phyloP scores from a whole-genome alignment of 23 tunicate species.

The Ascidia mentula region DNA sequence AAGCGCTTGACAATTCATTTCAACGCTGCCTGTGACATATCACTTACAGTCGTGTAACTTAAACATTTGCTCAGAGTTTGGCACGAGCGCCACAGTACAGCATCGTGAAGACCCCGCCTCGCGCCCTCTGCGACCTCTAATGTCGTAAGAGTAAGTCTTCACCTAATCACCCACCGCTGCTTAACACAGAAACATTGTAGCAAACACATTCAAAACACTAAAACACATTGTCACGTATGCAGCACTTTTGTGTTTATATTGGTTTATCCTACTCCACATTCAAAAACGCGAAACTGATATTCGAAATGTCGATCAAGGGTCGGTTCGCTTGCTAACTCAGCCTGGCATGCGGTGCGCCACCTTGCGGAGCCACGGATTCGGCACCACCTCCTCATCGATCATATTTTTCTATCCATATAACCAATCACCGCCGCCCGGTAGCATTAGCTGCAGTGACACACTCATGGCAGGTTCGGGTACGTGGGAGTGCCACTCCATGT shows the following conservation, averaged over 20 bases:
- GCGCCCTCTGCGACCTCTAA: background rate
- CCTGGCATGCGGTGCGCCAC: constrained; percentile 27
- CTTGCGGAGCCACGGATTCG: constrained; percentile 32
- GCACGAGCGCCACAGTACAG: background rate
- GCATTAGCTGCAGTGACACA: constrained; percentile 8
- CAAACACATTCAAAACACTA: background rate
- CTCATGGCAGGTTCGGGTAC: constrained; percentile 26
- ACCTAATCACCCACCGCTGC: background rate
- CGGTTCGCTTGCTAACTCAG: constrained; percentile 8
- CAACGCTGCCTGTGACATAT: background rate
- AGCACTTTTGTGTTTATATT: background rate
- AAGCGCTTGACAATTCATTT: background rate
- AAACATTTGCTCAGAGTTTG: background rate
- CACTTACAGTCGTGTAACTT: background rate
- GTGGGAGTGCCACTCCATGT: constrained; percentile 27
- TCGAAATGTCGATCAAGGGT: background rate
- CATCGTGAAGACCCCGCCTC: background rate
- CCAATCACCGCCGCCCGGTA: background rate
- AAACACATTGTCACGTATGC: background rate
- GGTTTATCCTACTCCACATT: background rate
- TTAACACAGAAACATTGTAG: background rate
- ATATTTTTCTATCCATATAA: constrained; percentile 33
- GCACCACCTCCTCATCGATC: constrained; percentile 37
- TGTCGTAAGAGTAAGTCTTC: background rate
- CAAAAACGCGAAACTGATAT: background rate